Percentiles rank a stretch among this genome's conserved stretches.
These are phyloP conservation scores for Perodicticus potto DNA, from an alignment of 2,797 vertebrate species.

Conservation along the genomic window DNA sequence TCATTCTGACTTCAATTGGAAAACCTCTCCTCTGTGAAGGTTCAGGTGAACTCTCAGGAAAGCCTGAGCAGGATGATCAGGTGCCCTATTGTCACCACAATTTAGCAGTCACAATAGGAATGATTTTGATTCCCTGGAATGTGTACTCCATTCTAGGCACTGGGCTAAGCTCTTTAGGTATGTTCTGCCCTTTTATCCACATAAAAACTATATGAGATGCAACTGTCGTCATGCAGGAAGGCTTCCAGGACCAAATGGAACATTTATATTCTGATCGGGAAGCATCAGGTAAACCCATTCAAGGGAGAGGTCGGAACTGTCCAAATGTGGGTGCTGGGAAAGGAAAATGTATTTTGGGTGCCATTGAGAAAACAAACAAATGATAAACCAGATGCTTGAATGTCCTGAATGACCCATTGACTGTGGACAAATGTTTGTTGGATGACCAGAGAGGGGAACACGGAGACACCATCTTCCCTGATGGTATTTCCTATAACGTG, in stretches of 20 bases:
- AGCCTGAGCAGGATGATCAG: neutral
- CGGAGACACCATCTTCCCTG: neutral
- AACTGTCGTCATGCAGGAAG: neutral
- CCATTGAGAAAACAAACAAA: neutral
- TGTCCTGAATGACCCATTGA: neutral
- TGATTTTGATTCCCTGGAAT: too few relatives aligned
- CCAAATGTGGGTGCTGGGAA: neutral
- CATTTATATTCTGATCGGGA: rapidly evolving
- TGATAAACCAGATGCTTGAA: neutral
- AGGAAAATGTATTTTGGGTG: neutral
- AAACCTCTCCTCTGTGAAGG: neutral
- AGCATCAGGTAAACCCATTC: neutral
- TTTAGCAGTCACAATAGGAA: neutral
- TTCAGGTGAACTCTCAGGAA: neutral
- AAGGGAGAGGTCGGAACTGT: neutral
- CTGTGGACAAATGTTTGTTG: neutral
- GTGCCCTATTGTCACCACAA: neutral
- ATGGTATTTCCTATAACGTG: neutral
- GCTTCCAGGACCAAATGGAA: neutral
- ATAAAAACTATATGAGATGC: rapidly evolving
- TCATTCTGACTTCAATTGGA: neutral
- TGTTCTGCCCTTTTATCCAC: neutral
- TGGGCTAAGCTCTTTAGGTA: neutral
- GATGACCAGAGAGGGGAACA: neutral
- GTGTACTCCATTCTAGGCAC: neutral